Conservation (phyloP, 2,113 vertebrate genomes). For the Hemibagrus wyckioides region DNA sequence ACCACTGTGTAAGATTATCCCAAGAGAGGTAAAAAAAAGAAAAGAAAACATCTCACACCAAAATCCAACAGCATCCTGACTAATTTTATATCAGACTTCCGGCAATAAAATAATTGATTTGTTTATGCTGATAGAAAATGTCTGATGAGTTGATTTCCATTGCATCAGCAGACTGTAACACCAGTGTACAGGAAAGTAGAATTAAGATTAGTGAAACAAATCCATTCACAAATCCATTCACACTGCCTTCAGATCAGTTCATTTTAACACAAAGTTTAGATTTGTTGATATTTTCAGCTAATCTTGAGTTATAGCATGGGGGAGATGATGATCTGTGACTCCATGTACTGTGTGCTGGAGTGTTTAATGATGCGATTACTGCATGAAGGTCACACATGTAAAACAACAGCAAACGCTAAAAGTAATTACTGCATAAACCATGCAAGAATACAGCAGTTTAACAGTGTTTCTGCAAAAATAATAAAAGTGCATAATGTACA, state of each 20-base stretch:
- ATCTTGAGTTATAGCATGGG: neutral
- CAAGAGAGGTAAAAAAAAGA: no score
- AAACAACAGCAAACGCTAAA: slow-evolving; percentile 45
- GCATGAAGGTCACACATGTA: slow-evolving; percentile 40
- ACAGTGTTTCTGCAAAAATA: neutral
- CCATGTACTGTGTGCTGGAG: slow-evolving; percentile 13
- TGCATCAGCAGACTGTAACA: no score
- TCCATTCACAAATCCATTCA: neutral
- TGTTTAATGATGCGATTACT: slow-evolving; percentile 41
- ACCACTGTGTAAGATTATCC: no score
- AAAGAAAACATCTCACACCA: no score
- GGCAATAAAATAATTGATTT: no score
- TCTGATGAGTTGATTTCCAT: no score
- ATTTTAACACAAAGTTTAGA: neutral
- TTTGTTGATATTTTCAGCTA: neutral
- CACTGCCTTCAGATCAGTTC: neutral
- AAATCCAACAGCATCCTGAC: no score
- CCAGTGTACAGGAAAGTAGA: no score
- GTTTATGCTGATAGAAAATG: no score
- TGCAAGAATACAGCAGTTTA: neutral
- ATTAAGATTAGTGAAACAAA: neutral
- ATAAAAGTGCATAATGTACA: neutral
- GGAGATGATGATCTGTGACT: neutral
- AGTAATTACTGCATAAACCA: slow-evolving; percentile 24
- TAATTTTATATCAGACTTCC: no score